These are phyloP conservation scores for Eptesicus fuscus DNA, from an alignment of 2,113 vertebrate genomes.

Conservation along the genomic window DNA sequence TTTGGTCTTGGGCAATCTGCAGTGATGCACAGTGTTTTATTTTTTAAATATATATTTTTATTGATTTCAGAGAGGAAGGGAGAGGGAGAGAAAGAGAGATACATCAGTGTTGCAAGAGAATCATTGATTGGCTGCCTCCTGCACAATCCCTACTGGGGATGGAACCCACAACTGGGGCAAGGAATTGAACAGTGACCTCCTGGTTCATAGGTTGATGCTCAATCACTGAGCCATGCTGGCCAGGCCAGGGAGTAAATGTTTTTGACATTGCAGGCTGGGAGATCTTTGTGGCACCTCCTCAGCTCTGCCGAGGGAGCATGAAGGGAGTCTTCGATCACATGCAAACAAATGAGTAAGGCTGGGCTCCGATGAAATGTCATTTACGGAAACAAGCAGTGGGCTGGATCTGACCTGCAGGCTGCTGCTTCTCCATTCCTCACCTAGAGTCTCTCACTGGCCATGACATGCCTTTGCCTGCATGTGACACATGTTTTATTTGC, in stretches of 20 bases:
- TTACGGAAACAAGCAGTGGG: neutral
- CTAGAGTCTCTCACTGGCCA: neutral
- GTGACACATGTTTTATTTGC: conserved; percentile 8
- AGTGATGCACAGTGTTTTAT: too few species aligned
- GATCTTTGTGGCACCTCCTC: neutral
- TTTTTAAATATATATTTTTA: too few species aligned
- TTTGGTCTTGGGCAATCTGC: too few species aligned
- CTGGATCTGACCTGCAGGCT: neutral
- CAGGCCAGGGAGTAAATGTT: neutral
- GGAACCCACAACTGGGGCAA: too few species aligned
- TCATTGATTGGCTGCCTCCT: too few species aligned
- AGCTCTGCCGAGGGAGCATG: neutral
- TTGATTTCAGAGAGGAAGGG: too few species aligned
- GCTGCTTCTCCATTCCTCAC: neutral
- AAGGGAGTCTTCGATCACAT: neutral
- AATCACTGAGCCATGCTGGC: too few species aligned
- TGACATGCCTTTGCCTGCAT: neutral
- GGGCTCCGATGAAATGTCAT: neutral
- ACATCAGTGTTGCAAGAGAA: too few species aligned
- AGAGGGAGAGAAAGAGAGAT: too few species aligned
- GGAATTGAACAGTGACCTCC: too few species aligned
- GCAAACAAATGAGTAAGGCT: neutral
- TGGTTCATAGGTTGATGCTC: too few species aligned
- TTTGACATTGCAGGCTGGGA: neutral
- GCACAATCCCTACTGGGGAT: too few species aligned